Conservation (phyloP, 2,888 invertebrate species). For the Scaptomyza cyrtandrae region DNA sequence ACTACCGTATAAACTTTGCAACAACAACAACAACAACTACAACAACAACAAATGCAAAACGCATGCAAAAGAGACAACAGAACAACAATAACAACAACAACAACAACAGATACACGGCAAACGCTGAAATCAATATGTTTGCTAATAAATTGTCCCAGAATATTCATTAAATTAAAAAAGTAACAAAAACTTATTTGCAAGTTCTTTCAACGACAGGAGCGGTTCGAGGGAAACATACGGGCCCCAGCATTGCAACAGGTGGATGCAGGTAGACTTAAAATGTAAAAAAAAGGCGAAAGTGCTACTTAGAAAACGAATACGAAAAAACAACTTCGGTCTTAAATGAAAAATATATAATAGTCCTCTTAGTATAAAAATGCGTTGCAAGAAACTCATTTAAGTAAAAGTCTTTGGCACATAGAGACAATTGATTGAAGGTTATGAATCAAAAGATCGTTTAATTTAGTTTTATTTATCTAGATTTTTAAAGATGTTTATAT, state of each 20-base stretch:
- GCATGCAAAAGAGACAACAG: conserved; percentile 52
- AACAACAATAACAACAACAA: conserved; percentile 36
- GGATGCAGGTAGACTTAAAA: neutral
- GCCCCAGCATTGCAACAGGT: conserved; percentile 30
- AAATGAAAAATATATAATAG: neutral
- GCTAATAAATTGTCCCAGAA: conserved; percentile 84
- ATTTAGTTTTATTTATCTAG: too few relatives aligned
- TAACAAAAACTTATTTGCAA: conserved; percentile 62
- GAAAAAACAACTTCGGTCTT: neutral
- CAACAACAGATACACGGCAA: conserved; percentile 62
- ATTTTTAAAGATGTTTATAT: too few relatives aligned
- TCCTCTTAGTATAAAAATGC: neutral
- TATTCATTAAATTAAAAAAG: conserved; percentile 83
- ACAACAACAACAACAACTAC: conserved; percentile 61
- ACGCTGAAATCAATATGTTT: conserved; percentile 85
- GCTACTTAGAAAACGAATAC: neutral
- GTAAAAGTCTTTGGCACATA: too few relatives aligned
- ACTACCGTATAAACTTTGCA: conserved; percentile 84
- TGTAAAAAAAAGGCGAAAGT: neutral
- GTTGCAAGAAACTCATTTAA: neutral
- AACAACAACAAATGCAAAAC: conserved; percentile 39
- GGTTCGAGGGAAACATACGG: conserved; percentile 15
- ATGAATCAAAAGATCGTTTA: too few relatives aligned
- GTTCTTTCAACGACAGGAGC: conserved; percentile 48
- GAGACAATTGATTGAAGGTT: too few relatives aligned